Conservation (phyloP, 2,888 invertebrate genomes). For the Lampropteryx suffumata region DNA sequence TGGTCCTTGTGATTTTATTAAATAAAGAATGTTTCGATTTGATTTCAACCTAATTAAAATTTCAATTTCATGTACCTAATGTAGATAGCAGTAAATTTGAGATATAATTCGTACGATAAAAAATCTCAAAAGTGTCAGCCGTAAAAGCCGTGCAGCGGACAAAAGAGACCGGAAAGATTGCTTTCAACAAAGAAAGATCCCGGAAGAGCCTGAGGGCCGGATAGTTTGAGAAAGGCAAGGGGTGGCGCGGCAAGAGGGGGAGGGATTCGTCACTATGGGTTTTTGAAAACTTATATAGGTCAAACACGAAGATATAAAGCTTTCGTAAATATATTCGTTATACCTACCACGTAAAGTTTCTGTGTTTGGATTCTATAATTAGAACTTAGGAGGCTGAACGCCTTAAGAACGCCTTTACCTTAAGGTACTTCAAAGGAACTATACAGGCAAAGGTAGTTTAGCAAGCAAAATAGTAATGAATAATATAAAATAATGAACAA, state of each 20-base stretch:
- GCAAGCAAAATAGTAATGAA: too few relatives aligned
- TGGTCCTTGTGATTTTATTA: too few relatives aligned
- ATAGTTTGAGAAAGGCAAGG: slow-evolving; percentile 46
- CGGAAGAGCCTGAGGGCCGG: slow-evolving; percentile 53
- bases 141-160: slow-evolving; percentile 41
- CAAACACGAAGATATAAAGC: not conserved
- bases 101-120: too few relatives aligned
- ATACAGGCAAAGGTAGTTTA: too few relatives aligned
- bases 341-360: slow-evolving; percentile 42
- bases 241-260: slow-evolving; percentile 9
- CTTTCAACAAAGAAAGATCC: slow-evolving; percentile 52
- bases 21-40: too few relatives aligned
- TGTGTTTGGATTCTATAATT: slow-evolving; percentile 58
- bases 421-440: too few relatives aligned
- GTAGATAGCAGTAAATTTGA: too few relatives aligned
- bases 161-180: slow-evolving; percentile 51
- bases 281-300: slow-evolving; percentile 20
- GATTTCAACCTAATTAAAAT: too few relatives aligned
- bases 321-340: too few relatives aligned
- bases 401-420: too few relatives aligned
- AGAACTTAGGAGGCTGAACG: slow-evolving; percentile 31
- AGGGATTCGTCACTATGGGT: slow-evolving; percentile 11
- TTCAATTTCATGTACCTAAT: too few relatives aligned
- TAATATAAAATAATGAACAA: too few relatives aligned
- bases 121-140: slow-evolving; percentile 20